A percentile compares a stretch with the other conserved stretches of the same genome.
Conservation (phyloP, 2,888 invertebrate genomes). For the Mythimna pallens region DNA sequence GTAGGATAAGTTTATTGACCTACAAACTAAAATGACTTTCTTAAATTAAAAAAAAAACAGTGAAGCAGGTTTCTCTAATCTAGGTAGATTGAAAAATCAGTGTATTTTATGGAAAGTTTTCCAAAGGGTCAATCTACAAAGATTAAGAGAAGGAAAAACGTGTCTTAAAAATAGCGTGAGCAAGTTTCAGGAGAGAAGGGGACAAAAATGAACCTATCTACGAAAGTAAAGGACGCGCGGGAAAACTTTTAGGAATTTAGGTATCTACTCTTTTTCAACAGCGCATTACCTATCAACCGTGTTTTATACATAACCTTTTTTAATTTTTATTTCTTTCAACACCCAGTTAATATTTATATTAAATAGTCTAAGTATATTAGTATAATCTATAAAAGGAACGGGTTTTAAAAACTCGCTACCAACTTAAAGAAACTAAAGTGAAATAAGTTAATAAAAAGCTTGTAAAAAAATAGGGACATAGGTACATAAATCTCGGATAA, state of each 20-base stretch:
- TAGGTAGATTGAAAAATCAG: background rate
- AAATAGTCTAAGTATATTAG: no score
- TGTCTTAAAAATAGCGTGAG: background rate
- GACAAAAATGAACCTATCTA: background rate
- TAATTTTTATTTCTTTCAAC: background rate
- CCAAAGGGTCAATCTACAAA: no score
- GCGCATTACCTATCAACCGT: background rate
- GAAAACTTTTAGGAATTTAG: slow-evolving; percentile 31
- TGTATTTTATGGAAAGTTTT: background rate
- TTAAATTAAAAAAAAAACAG: background rate
- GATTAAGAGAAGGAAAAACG: background rate
- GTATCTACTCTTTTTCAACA: slow-evolving; percentile 6
- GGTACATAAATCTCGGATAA: no score
- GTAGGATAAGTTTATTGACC: background rate
- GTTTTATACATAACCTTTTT: background rate
- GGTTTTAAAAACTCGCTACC: background rate
- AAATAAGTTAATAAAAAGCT: no score
- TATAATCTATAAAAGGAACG: background rate
- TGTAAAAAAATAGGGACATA: background rate
- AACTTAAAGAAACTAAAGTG: background rate
- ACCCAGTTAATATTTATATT: background rate
- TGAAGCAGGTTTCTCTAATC: background rate
- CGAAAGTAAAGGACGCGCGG: slow-evolving; percentile 20
- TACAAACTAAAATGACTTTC: background rate
- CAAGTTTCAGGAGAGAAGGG: background rate